phyloP scores from a whole-genome alignment of 2,888 invertebrate species.

The Artemia sinica region DNA sequence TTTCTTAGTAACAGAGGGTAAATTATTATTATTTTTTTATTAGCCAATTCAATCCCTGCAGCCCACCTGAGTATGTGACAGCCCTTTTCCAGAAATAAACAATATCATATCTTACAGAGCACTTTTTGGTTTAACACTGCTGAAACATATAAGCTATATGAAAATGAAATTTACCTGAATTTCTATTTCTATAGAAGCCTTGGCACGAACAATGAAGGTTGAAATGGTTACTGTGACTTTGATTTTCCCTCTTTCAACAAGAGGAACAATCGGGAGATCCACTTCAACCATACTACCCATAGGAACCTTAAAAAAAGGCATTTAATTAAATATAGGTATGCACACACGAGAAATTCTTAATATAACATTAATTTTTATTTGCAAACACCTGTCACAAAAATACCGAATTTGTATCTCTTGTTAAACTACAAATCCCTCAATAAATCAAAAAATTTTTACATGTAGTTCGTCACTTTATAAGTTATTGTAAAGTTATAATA shows the following conservation, averaged over 20 bases:
- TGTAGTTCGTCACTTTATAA: too few relatives aligned
- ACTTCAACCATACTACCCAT: slow-evolving; percentile 31
- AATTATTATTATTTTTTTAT: too few relatives aligned
- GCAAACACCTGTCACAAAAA: neutral
- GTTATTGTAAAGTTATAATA: too few relatives aligned
- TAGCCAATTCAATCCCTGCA: too few relatives aligned
- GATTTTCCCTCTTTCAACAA: slow-evolving; percentile 34
- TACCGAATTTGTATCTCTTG: neutral
- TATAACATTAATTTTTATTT: neutral
- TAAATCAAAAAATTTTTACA: too few relatives aligned
- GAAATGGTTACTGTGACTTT: slow-evolving; percentile 35
- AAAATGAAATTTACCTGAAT: slow-evolving; percentile 28
- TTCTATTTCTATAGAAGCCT: slow-evolving; percentile 28
- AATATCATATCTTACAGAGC: too few relatives aligned
- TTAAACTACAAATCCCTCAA: neutral
- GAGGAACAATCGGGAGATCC: slow-evolving; percentile 37
- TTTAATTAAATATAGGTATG: slow-evolving; percentile 1
- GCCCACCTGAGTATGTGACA: too few relatives aligned
- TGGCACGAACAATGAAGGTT: slow-evolving; percentile 35
- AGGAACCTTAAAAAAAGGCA: slow-evolving; percentile 13
- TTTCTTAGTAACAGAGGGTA: too few relatives aligned
- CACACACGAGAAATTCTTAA: neutral
- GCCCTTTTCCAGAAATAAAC: too few relatives aligned
- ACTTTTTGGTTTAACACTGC: too few relatives aligned
- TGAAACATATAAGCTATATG: neutral